phyloP scores from a whole-genome alignment of 2,888 invertebrate genomes.

The Drosophila prostipennis region DNA sequence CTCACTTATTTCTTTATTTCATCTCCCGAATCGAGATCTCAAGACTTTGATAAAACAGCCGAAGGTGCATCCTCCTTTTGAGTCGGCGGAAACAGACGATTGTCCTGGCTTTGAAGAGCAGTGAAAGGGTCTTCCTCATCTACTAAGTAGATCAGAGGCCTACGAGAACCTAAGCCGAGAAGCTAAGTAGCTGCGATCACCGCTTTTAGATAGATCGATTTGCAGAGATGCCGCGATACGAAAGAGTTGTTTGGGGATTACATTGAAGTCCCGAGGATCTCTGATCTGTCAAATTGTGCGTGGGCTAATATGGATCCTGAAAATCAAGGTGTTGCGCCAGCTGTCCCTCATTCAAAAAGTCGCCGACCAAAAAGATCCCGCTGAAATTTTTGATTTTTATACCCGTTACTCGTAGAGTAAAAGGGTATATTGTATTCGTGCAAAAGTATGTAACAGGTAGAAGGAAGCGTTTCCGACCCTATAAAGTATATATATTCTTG shows the following conservation, averaged over 20 bases:
- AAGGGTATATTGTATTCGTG: no score
- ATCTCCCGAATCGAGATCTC: constrained; percentile 50
- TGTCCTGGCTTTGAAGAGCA: constrained; percentile 18
- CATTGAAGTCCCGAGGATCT: constrained; percentile 19
- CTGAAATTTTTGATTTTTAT: background rate
- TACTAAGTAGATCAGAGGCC: constrained; percentile 3
- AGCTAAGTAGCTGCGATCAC: constrained; percentile 61
- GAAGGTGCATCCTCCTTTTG: constrained; percentile 38
- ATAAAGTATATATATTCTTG: no score
- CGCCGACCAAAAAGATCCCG: constrained; percentile 10
- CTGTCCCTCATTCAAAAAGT: constrained; percentile 39
- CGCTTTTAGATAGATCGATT: constrained; percentile 31
- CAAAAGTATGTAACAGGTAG: no score
- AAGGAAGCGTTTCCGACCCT: no score
- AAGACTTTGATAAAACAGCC: constrained; percentile 26
- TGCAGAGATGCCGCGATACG: background rate
- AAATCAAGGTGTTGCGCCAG: constrained; percentile 26
- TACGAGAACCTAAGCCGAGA: constrained; percentile 54
- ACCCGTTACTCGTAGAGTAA: no score
- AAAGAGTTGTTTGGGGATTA: constrained; percentile 51
- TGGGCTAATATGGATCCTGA: constrained; percentile 5
- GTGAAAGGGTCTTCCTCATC: background rate
- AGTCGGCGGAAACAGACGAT: constrained; percentile 73
- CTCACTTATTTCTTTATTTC: constrained; percentile 1
- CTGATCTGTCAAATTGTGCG: constrained; percentile 51